Conservation (phyloP, 2,888 invertebrate species). For the Hybos culiciformis region DNA sequence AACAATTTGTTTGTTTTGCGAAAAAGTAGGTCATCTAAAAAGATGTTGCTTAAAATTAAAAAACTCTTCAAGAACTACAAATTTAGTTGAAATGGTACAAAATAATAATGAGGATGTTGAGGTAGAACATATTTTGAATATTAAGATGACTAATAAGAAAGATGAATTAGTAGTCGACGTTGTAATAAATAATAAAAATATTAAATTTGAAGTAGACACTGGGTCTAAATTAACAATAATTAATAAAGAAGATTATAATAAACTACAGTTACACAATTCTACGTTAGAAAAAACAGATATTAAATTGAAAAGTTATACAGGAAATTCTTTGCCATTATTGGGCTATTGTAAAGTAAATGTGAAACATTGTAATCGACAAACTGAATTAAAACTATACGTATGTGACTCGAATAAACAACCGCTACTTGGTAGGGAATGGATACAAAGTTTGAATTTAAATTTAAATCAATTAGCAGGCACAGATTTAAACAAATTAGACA, state of each 20-base stretch:
- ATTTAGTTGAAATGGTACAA: no score
- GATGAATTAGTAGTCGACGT: no score
- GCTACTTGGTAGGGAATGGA: slow-evolving; percentile 18
- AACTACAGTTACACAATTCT: not conserved
- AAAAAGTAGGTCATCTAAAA: not conserved
- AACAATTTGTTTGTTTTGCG: not conserved
- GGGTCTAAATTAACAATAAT: not conserved
- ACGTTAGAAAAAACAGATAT: slow-evolving; percentile 4
- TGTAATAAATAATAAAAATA: not conserved
- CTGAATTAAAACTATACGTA: slow-evolving; percentile 13
- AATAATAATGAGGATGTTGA: not conserved
- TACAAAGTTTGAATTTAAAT: slow-evolving; percentile 15
- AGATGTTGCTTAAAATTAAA: not conserved
- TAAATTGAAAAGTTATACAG: slow-evolving; percentile 12
- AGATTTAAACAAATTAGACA: not conserved
- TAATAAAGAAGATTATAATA: not conserved
- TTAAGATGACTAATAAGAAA: no score
- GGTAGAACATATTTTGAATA: not conserved
- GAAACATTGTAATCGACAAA: not conserved
- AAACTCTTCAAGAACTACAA: no score
- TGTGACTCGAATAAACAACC: slow-evolving; percentile 15
- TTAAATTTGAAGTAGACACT: not conserved
- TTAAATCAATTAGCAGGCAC: not conserved
- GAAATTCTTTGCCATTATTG: slow-evolving; percentile 9
- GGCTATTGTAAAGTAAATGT: slow-evolving; percentile 11